Conservation (phyloP, 2,888 invertebrate species). For the Cryptus viduatorius region DNA sequence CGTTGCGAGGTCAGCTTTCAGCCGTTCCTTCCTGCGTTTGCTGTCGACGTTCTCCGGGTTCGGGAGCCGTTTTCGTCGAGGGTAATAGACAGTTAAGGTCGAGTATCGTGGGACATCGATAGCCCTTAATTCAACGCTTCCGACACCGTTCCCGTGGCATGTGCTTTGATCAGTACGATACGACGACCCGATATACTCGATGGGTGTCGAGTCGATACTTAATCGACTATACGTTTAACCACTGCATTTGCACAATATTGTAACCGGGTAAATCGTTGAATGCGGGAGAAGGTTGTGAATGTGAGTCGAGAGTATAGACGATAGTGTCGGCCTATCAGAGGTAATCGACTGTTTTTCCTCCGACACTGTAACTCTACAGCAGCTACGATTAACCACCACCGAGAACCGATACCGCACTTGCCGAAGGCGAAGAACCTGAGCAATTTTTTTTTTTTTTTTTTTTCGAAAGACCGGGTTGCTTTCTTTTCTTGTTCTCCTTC, state of each 20-base stretch:
- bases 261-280: not conserved
- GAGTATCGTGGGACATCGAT: constrained; percentile 56
- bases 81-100: constrained; percentile 44
- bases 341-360: constrained; percentile 44
- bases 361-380: constrained; percentile 16
- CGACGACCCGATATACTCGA: constrained; percentile 12
- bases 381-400: not conserved
- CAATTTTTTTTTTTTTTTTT: not conserved
- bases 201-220: not conserved
- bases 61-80: constrained; percentile 6
- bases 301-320: constrained; percentile 23
- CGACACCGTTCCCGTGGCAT: constrained; percentile 21
- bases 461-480: constrained; percentile 16
- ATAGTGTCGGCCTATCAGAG: not conserved
- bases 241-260: not conserved
- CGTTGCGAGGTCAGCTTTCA: constrained; percentile 27
- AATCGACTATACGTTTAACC: not conserved
- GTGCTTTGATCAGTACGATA: constrained; percentile 55
- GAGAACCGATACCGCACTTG: not conserved
- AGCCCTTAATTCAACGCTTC: constrained; percentile 60
- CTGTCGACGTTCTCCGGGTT: constrained; percentile 1
- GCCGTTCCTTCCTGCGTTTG: not conserved
- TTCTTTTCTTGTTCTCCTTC: not conserved
- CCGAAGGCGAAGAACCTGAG: constrained; percentile 2
- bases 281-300: not conserved